These are phyloP conservation scores for Carassius gibelio DNA, from an alignment of 2,113 vertebrate genomes.

Conservation along the genomic window DNA sequence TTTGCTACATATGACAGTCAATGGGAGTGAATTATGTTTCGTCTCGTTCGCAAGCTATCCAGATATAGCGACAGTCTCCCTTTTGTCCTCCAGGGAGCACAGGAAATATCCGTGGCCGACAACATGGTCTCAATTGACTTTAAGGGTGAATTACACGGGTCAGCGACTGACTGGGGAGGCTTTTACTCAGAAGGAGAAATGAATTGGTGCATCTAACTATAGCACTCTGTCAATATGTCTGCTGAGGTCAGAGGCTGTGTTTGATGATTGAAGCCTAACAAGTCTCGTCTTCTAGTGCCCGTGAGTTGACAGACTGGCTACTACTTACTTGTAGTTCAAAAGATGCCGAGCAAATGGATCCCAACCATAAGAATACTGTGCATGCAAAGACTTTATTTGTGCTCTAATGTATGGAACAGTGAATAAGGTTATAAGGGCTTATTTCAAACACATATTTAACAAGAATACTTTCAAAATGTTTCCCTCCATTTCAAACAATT, in stretches of 20 bases:
- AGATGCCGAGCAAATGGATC: background rate
- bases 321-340: background rate
- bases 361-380: background rate
- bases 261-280: background rate
- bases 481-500: background rate
- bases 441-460: too few species aligned
- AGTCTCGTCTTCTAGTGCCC: background rate
- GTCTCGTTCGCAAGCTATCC: background rate
- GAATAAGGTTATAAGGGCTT: too few species aligned
- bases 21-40: background rate
- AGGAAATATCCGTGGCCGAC: background rate
- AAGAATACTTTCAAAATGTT: background rate
- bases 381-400: background rate
- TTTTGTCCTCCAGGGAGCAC: background rate
- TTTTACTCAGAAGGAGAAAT: conserved; percentile 17
- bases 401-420: too few species aligned
- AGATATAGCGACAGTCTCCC: background rate
- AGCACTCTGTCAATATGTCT: background rate
- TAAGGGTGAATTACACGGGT: background rate
- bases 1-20: background rate
- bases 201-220: background rate
- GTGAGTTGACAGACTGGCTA: background rate
- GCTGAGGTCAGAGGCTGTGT: background rate
- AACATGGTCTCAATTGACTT: conserved; percentile 1
- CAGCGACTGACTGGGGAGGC: background rate